Conservation (phyloP, 2,113 vertebrate species). For the Austrofundulus limnaeus region DNA sequence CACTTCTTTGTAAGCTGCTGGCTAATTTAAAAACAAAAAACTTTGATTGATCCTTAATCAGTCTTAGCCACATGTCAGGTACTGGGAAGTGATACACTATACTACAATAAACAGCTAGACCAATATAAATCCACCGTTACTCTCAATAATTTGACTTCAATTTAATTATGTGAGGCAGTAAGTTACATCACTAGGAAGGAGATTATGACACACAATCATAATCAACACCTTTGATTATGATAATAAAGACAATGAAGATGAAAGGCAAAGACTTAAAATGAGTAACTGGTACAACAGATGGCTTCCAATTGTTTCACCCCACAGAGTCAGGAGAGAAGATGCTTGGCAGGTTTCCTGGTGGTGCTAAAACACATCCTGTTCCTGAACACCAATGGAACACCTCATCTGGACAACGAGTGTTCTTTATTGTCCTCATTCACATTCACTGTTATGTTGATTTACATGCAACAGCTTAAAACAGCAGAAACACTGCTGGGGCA, state of each 20-base stretch:
- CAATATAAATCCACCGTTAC: no score
- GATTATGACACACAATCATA: not conserved
- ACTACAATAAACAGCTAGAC: no score
- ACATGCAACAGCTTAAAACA: slow-evolving; percentile 26
- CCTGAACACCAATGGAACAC: slow-evolving; percentile 46
- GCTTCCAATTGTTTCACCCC: slow-evolving; percentile 46
- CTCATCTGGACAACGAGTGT: slow-evolving; percentile 47
- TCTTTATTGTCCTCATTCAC: slow-evolving; percentile 43
- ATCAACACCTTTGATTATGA: not conserved
- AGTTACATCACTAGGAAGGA: slow-evolving; percentile 1
- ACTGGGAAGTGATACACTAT: no score
- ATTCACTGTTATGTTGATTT: slow-evolving; percentile 53
- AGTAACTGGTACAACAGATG: slow-evolving; percentile 40
- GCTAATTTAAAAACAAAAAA: no score
- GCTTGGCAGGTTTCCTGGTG: slow-evolving; percentile 56
- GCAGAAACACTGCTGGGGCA: slow-evolving; percentile 1
- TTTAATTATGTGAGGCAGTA: not conserved
- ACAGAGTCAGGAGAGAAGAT: slow-evolving; percentile 38
- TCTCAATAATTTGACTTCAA: no score
- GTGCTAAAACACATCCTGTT: slow-evolving; percentile 55
- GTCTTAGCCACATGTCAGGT: no score
- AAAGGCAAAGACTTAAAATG: slow-evolving; percentile 14
- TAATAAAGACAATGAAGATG: slow-evolving; percentile 17
- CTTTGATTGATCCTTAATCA: no score
- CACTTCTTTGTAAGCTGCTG: no score